Conservation (phyloP, 2,888 invertebrate genomes). For the Caenorhabditis wallacei region DNA sequence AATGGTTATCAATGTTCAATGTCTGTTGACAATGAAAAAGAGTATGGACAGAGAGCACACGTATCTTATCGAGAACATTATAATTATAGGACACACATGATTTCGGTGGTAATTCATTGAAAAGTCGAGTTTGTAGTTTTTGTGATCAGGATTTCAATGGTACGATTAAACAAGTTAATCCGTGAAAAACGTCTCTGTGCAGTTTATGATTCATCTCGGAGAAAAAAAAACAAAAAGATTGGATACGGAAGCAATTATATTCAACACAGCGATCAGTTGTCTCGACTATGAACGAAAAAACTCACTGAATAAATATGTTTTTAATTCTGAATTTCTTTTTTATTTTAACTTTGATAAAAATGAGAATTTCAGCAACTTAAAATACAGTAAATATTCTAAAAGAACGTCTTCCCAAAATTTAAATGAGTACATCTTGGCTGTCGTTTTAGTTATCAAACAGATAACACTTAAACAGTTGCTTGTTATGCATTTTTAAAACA, state of each 20-base stretch:
- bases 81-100: not conserved
- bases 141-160: too few species aligned
- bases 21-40: conserved; percentile 25
- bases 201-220: too few species aligned
- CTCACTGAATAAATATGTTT: not conserved
- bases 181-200: too few species aligned
- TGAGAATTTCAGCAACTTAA: too few species aligned
- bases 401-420: too few species aligned
- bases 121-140: not conserved
- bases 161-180: too few species aligned
- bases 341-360: too few species aligned
- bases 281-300: not conserved
- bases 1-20: conserved; percentile 30
- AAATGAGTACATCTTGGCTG: too few species aligned
- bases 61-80: conserved; percentile 39
- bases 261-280: not conserved
- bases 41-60: conserved; percentile 29
- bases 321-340: not conserved
- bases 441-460: too few species aligned
- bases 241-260: not conserved
- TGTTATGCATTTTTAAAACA: too few species aligned
- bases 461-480: too few species aligned
- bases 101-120: not conserved
- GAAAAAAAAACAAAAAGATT: not conserved
- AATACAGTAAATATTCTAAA: too few species aligned